Evolutionary conservation across 2,113 vertebrate genomes (phyloP).

Genomic region (Cavia porcellus): DNA sequence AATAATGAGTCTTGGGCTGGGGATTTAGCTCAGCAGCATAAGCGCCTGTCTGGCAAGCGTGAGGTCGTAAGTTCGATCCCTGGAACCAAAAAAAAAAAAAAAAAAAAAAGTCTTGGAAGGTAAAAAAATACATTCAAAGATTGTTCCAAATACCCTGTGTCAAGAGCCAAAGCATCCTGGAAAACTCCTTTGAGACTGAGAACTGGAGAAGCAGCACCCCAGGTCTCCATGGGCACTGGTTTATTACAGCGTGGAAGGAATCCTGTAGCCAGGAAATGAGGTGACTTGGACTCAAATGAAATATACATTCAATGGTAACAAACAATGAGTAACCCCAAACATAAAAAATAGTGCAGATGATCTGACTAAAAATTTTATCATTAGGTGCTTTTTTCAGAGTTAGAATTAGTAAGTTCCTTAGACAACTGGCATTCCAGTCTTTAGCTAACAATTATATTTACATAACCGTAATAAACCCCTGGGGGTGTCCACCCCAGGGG

Average conservation of each 20-base stretch:
- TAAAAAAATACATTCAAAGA: not conserved
- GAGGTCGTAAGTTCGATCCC: too few relatives aligned
- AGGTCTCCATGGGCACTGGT: not conserved
- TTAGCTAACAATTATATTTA: conserved; percentile 43
- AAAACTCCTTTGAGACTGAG: not conserved
- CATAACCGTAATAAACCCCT: conserved; percentile 33
- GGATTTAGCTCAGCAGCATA: too few relatives aligned
- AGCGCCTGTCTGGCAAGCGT: too few relatives aligned
- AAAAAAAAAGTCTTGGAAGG: not conserved
- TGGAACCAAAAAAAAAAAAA: too few relatives aligned
- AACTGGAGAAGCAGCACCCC: not conserved
- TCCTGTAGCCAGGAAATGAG: not conserved
- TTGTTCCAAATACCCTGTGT: not conserved
- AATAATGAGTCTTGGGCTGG: conserved; percentile 39
- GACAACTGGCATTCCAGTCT: not conserved
- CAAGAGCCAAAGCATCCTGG: rapidly evolving
- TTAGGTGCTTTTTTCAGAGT: not conserved
- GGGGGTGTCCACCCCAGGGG: not conserved
- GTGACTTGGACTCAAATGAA: conserved; percentile 4
- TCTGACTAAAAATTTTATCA: not conserved
- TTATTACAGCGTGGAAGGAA: not conserved
- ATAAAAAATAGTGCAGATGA: not conserved
- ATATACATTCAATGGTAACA: not conserved
- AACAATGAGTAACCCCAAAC: not conserved
- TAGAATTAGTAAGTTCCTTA: conserved; percentile 62